Base-by-base conservation (phyloP, 2,888 invertebrate genomes). In the Branchinecta sandiegonensis region DNA sequence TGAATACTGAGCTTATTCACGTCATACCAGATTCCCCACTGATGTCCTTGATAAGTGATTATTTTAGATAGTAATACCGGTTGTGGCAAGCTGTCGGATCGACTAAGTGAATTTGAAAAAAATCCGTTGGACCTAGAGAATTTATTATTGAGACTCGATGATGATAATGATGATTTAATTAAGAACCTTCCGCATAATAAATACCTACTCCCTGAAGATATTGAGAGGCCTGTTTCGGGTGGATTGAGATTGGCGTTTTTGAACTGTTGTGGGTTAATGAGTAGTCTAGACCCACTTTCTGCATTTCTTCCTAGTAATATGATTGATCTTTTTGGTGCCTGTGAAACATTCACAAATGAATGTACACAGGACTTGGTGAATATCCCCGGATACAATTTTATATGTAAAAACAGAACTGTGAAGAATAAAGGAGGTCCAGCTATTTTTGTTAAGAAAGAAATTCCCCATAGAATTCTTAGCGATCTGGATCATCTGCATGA, bases 101-200 rank as follows among this genome's bases (percentile, higher is more conserved):
- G 50, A n/a, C n/a, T 50, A n/a, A 50, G n/a, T 13, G 50, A 50
- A 13, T 50, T 50, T 50, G 50, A 50, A 50, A 50, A n/a, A 50
- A n/a, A 50, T n/a, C 50, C 50, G n/a, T 50, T 50, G n/a, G n/a
- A 37, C 13, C n/a, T 50, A 13, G n/a, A 50, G 13, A 50, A 50
- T n/a, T 50, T 13, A 13, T 50, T 50, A 50, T 50, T 50, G 50
- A 13, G 50, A 13, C 2, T 50, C 2, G 13, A 13, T 50, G 13
- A 13, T 13, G 50, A 50, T 50, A 50, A 50, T 50, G 50, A 50
- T 50, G 50, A 13, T 50, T 50, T 50, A 13, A 50, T 50, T 50
- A 50, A n/a, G 50, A 13, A 13, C 50, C 50, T 50, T n/a, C 50
- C 50, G n/a, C 13, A 13, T 50, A 50, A 50, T n/a, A 50, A 50